Conservation (phyloP, 2,797 vertebrate species). For the Clarias laeviceps region DNA sequence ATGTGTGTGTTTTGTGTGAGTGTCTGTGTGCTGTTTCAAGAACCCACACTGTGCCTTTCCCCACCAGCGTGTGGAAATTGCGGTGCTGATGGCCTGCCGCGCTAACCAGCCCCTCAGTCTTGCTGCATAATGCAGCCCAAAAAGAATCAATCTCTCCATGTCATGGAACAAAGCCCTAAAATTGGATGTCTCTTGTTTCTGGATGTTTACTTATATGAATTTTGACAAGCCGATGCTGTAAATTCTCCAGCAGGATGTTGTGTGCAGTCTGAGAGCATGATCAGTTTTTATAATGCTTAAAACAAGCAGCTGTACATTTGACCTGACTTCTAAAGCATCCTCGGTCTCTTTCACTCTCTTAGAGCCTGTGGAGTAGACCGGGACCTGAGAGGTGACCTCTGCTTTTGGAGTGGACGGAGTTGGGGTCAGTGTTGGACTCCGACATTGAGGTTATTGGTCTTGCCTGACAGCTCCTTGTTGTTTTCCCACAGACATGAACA, state of each 20-base stretch:
- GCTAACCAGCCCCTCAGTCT: conserved; percentile 50
- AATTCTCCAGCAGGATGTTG: conserved; percentile 15
- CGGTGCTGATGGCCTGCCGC: conserved; percentile 36
- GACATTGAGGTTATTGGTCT: conserved; percentile 16
- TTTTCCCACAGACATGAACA: conserved; percentile 74
- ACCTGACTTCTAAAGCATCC: conserved; percentile 17
- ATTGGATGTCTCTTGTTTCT: conserved; percentile 55
- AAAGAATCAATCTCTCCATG: conserved; percentile 52
- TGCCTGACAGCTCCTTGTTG: conserved; percentile 44
- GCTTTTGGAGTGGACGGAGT: conserved; percentile 4
- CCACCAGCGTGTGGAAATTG: conserved; percentile 31
- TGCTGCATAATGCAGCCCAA: conserved; percentile 45
- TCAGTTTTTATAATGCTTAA: conserved; percentile 15
- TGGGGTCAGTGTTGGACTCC: neutral
- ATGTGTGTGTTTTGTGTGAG: conserved; percentile 8
- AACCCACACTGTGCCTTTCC: conserved; percentile 21
- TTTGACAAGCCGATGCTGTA: conserved; percentile 45
- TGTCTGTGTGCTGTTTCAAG: conserved; percentile 25
- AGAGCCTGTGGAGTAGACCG: conserved; percentile 8
- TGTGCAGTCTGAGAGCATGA: conserved; percentile 10
- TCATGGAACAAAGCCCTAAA: conserved; percentile 51
- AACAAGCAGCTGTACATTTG: conserved; percentile 35
- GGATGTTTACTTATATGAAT: conserved; percentile 46
- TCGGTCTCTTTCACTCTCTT: neutral
- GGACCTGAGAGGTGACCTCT: conserved; percentile 31